These are phyloP conservation scores for Andricus curvator DNA, from an alignment of 2,888 invertebrate species.

Conservation along the genomic window DNA sequence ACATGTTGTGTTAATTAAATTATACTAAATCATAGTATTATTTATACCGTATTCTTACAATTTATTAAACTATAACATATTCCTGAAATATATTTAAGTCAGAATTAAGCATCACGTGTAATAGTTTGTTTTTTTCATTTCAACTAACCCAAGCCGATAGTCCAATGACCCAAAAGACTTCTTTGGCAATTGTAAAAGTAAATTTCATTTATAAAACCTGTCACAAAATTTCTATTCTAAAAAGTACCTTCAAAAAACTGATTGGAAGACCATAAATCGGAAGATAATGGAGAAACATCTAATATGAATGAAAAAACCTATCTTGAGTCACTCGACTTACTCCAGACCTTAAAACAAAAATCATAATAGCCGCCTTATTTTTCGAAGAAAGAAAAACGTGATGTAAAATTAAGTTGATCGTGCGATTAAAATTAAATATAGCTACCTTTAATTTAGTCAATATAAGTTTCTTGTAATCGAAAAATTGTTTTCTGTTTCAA, in stretches of 20 bases:
- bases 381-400: background rate
- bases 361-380: background rate
- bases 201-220: background rate
- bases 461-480: conserved; percentile 9
- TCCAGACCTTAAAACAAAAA: conserved; percentile 11
- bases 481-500: conserved; percentile 17
- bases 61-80: conserved; percentile 45
- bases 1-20: conserved; percentile 58
- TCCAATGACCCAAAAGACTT: background rate
- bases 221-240: conserved; percentile 1
- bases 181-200: conserved; percentile 15
- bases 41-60: conserved; percentile 44
- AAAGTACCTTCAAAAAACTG: background rate
- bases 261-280: conserved; percentile 32
- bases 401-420: background rate
- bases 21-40: conserved; percentile 50
- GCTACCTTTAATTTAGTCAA: conserved; percentile 4
- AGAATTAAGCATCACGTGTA: background rate
- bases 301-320: background rate
- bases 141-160: conserved; percentile 13
- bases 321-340: conserved; percentile 2
- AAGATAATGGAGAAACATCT: conserved; percentile 11
- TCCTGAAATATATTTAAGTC: conserved; percentile 36
- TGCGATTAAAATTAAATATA: conserved; percentile 10
- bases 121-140: background rate